Conservation (phyloP, 2,888 invertebrate species). For the Perizoma affinitatum region DNA sequence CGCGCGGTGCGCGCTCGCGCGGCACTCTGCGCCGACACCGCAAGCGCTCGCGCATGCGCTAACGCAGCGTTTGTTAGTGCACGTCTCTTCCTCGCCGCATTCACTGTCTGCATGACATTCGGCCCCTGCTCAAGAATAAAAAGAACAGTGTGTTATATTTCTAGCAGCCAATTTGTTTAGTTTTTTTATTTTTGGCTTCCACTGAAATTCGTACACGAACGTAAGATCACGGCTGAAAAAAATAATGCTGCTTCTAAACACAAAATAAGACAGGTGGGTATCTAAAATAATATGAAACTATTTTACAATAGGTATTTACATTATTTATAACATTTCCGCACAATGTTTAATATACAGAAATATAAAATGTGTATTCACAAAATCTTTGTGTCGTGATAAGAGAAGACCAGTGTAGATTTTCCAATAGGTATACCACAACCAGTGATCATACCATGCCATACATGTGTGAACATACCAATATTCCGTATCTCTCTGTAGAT, state of each 20-base stretch:
- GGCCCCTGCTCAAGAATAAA: conserved; percentile 52
- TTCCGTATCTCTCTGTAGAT: conserved; percentile 18
- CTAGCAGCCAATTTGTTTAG: no score
- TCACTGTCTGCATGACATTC: conserved; percentile 89
- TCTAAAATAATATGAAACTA: not conserved
- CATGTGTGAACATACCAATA: conserved; percentile 22
- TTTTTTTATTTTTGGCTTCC: no score
- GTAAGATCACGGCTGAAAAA: not conserved
- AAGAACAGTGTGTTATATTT: conserved; percentile 2
- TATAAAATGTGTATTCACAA: conserved; percentile 33
- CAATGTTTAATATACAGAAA: conserved; percentile 24
- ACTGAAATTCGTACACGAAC: no score
- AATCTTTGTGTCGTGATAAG: conserved; percentile 16
- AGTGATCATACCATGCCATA: conserved; percentile 1
- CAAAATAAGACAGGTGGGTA: not conserved
- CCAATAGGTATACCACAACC: conserved; percentile 3
- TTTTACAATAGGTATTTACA: no score
- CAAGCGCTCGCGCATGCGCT: conserved; percentile 91
- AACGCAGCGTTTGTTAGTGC: conserved; percentile 89
- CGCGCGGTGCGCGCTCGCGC: conserved; percentile 89
- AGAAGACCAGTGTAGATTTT: conserved; percentile 16
- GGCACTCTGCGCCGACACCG: conserved; percentile 91
- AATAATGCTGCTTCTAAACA: not conserved
- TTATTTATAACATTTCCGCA: not conserved
- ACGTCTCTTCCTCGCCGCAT: conserved; percentile 88